A percentile compares a stretch with the other conserved stretches of the same genome.
Evolutionary conservation across 2,113 vertebrate genomes (phyloP).

Genomic region (Bagarius yarrelli): DNA sequence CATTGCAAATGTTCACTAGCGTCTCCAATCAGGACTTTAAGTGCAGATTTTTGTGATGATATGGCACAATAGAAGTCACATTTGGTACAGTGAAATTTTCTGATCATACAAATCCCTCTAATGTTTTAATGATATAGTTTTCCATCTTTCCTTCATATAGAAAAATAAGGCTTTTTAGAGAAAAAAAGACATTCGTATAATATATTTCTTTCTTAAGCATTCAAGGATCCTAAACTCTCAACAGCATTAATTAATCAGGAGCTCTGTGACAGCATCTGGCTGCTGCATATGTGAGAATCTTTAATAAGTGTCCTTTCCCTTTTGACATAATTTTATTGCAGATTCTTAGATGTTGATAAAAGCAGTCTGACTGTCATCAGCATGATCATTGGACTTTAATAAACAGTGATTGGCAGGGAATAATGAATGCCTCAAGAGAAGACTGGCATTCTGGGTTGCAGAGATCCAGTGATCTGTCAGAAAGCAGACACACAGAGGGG

Average conservation of each 20-base stretch:
- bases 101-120: background rate
- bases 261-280: slow-evolving; percentile 18
- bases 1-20: background rate
- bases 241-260: background rate
- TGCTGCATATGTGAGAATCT: slow-evolving; percentile 8
- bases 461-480: slow-evolving; percentile 39
- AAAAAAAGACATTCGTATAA: background rate
- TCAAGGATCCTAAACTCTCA: slow-evolving; percentile 7
- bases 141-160: background rate
- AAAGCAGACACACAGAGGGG: slow-evolving; percentile 7
- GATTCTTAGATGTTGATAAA: slow-evolving; percentile 41
- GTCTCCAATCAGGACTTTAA: background rate
- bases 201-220: background rate
- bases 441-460: slow-evolving; percentile 11
- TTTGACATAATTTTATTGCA: slow-evolving; percentile 36
- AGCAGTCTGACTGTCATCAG: slow-evolving; percentile 42
- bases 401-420: slow-evolving; percentile 47
- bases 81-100: background rate
- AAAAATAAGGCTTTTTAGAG: background rate
- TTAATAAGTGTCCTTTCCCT: slow-evolving; percentile 15
- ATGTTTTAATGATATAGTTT: background rate
- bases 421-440: slow-evolving; percentile 37
- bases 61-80: background rate
- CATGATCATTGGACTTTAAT: slow-evolving; percentile 46
- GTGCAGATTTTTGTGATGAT: background rate